Conservation (phyloP, 2,797 vertebrate genomes). For the Serranus cabrilla region DNA sequence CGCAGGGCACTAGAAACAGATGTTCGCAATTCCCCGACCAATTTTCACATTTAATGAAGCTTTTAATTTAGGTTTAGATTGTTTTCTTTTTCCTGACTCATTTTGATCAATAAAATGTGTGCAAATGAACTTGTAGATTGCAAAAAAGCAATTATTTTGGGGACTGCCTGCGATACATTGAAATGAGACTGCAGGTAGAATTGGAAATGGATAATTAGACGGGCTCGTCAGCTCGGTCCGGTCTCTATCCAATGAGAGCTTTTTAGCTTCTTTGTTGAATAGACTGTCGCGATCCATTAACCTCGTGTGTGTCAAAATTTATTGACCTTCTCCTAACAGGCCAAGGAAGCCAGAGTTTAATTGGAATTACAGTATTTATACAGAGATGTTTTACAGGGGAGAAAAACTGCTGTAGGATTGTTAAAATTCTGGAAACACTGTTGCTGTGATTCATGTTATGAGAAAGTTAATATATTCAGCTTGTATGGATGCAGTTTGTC, state of each 20-base stretch:
- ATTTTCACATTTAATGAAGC: conserved; percentile 89
- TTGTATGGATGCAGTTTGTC: conserved; percentile 19
- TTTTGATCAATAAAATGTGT: conserved; percentile 86
- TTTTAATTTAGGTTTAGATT: conserved; percentile 87
- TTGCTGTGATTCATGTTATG: conserved; percentile 14
- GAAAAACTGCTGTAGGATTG: neutral
- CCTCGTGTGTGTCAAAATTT: conserved; percentile 43
- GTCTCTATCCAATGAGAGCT: conserved; percentile 45
- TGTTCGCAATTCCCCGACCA: conserved; percentile 86
- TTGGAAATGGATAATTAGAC: conserved; percentile 79
- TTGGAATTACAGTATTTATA: conserved; percentile 26
- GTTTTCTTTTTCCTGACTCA: conserved; percentile 81
- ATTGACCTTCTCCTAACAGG: conserved; percentile 40
- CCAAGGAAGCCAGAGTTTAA: conserved; percentile 41
- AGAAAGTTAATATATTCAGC: conserved; percentile 26
- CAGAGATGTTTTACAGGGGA: conserved; percentile 11
- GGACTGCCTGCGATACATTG: conserved; percentile 70
- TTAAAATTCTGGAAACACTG: neutral
- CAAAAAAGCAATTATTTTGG: conserved; percentile 83
- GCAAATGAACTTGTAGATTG: conserved; percentile 84
- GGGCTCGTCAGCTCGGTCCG: conserved; percentile 48
- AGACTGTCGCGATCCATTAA: conserved; percentile 57
- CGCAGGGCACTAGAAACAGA: conserved; percentile 82
- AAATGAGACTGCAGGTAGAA: conserved; percentile 78
- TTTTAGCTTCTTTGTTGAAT: conserved; percentile 49